These are phyloP conservation scores for Choloepus didactylus DNA, from an alignment of 2,797 vertebrate genomes.

Conservation along the genomic window DNA sequence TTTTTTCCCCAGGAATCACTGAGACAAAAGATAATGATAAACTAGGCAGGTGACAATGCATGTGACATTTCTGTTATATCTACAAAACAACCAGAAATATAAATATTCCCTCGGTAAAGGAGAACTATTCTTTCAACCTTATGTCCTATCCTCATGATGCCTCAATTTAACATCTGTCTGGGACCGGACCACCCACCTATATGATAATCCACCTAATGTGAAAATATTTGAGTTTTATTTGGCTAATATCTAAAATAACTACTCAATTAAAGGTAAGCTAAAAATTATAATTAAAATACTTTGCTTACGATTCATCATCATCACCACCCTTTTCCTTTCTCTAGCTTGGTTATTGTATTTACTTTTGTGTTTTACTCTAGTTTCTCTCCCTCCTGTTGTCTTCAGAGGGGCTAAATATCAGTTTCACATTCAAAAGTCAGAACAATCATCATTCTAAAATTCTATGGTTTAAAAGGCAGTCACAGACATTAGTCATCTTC, in stretches of 20 bases:
- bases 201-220: not conserved
- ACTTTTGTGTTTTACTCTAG: constrained; percentile 52
- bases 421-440: not conserved
- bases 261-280: not conserved
- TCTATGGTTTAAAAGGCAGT: not conserved
- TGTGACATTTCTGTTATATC: not conserved
- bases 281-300: constrained; percentile 52
- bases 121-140: not conserved
- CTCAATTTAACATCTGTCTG: not conserved
- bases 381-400: not conserved
- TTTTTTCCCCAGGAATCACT: not conserved
- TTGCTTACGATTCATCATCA: not conserved
- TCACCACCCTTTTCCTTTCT: not conserved
- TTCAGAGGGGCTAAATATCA: not conserved
- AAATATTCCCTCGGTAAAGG: not conserved
- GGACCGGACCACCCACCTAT: not conserved
- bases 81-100: constrained; percentile 34
- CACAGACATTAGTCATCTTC: not conserved
- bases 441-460: not conserved
- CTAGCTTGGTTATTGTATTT: constrained; percentile 19
- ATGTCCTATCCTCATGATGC: not conserved
- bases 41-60: not conserved
- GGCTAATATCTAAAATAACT: not conserved
- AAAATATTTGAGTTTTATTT: constrained; percentile 1
- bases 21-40: not conserved